Percentiles rank a stretch among this genome's conserved stretches.
phyloP scores from a whole-genome alignment of 2,888 invertebrate genomes.

The Cheilosia scutellata region DNA sequence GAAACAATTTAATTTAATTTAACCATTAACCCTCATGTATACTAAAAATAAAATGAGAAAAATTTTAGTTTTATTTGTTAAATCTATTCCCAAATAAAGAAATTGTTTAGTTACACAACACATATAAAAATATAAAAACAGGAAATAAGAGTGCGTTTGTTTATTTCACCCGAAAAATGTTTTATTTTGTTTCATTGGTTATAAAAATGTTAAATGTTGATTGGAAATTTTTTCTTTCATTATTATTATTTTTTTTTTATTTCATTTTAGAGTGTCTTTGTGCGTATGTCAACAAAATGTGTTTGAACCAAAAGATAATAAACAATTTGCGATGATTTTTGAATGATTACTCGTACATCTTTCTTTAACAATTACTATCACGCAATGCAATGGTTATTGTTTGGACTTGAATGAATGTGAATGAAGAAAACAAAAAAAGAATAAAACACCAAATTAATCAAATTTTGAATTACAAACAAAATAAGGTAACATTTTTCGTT shows the following conservation, averaged over 20 bases:
- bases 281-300: constrained; percentile 74
- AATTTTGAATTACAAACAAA: constrained; percentile 57
- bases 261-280: constrained; percentile 76
- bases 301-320: constrained; percentile 68
- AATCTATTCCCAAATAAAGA: constrained; percentile 47
- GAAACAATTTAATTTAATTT: constrained; percentile 38
- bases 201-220: constrained; percentile 15
- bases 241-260: constrained; percentile 46
- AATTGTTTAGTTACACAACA: constrained; percentile 53
- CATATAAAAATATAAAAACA: constrained; percentile 19
- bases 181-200: constrained; percentile 81
- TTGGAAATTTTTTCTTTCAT: constrained; percentile 39
- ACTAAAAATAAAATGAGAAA: constrained; percentile 29
- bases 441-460: constrained; percentile 40
- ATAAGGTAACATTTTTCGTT: constrained; percentile 73
- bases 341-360: constrained; percentile 38
- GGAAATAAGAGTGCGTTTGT: constrained; percentile 31
- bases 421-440: constrained; percentile 29
- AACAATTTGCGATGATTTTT: constrained; percentile 42
- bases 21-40: constrained; percentile 52
- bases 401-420: constrained; percentile 41
- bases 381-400: constrained; percentile 19
- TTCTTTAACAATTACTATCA: constrained; percentile 73
- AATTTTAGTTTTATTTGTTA: constrained; percentile 35
- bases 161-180: constrained; percentile 82